Conservation (phyloP, 2,113 vertebrate species). For the Suncus etruscus region DNA sequence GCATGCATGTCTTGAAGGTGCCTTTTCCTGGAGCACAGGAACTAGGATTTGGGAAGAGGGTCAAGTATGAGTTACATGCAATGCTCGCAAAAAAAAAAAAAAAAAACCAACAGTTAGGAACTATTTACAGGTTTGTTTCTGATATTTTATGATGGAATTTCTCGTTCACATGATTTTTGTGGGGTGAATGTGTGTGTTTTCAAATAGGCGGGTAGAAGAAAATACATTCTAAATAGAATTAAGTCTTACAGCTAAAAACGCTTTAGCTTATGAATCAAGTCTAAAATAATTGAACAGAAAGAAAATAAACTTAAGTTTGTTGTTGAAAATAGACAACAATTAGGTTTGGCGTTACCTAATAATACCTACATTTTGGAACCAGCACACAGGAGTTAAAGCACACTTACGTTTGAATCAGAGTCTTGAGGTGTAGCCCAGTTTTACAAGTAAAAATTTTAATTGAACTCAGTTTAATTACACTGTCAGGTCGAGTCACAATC, state of each 20-base stretch:
- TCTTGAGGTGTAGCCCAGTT: constrained; percentile 39
- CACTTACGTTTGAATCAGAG: constrained; percentile 51
- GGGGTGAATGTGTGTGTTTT: not conserved
- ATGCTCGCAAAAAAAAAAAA: not conserved
- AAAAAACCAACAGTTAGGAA: not conserved
- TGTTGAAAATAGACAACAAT: not conserved
- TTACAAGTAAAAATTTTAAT: constrained; percentile 39
- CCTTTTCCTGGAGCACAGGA: not conserved
- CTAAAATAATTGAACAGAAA: constrained; percentile 7
- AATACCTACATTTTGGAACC: constrained; percentile 2
- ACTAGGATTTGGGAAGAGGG: accelerated
- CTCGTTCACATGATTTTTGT: not conserved
- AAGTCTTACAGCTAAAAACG: constrained; percentile 16
- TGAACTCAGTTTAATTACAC: constrained; percentile 22
- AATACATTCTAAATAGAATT: constrained; percentile 41
- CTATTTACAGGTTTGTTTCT: not conserved
- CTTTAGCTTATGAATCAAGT: constrained; percentile 18
- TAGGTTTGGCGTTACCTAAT: constrained; percentile 21
- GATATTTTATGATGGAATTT: not conserved
- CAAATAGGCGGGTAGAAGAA: not conserved
- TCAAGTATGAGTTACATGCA: not conserved
- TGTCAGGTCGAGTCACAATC: constrained; percentile 17
- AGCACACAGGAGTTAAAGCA: not conserved
- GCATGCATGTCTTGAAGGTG: not conserved
- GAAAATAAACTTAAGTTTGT: not conserved